phyloP scores from a whole-genome alignment of 2,113 vertebrate genomes.

The Machaerirhynchus nigripectus region DNA sequence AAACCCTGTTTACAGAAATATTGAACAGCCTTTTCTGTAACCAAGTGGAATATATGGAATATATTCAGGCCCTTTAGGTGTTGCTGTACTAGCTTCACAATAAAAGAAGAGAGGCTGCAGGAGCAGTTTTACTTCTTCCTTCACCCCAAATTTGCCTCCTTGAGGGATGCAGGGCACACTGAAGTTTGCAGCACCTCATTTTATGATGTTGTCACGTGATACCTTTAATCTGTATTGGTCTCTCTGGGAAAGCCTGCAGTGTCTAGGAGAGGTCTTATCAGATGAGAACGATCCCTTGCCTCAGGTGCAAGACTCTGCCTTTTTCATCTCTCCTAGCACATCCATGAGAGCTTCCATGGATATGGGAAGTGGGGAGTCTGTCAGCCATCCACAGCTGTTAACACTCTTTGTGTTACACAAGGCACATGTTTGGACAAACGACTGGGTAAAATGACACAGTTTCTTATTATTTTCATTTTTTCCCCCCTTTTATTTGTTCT shows the following conservation, averaged over 20 bases:
- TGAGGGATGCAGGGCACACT: neutral
- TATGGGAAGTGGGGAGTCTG: neutral
- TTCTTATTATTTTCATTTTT: neutral
- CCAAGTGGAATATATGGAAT: neutral
- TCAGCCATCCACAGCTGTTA: neutral
- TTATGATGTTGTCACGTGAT: neutral
- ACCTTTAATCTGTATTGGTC: neutral
- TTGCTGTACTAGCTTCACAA: neutral
- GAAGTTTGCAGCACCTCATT: neutral
- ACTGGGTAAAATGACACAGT: neutral
- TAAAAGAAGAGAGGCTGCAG: neutral
- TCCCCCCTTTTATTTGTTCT: neutral
- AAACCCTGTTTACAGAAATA: neutral
- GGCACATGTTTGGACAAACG: neutral
- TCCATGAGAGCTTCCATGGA: neutral
- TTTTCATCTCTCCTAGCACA: neutral
- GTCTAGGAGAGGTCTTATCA: neutral
- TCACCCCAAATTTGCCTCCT: neutral
- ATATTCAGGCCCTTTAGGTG: neutral
- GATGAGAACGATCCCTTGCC: neutral
- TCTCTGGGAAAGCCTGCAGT: neutral
- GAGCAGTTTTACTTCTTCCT: neutral
- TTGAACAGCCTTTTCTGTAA: neutral
- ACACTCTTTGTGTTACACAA: neutral
- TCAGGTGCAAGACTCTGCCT: neutral